Base-by-base conservation (phyloP, 2,113 vertebrate species). In the Puffinus mauretanicus region DNA sequence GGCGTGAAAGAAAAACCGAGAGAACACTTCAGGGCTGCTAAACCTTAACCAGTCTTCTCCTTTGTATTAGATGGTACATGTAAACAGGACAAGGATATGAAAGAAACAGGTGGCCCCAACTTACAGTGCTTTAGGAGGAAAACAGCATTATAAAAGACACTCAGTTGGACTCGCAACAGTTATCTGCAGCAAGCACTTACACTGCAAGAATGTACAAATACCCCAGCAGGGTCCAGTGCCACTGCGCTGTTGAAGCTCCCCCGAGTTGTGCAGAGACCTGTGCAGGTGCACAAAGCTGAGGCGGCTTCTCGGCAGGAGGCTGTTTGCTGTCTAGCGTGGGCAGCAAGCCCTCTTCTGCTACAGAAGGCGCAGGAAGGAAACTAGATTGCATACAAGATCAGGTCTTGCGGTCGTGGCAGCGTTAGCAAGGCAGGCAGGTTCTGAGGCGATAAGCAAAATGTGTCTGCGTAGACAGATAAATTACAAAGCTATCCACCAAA, bases 361-460 rank as follows among this genome's bases (percentile, higher is more conserved):
- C 38, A 9, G 61, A 62, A 19, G 44, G 24, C 7, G 1, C 57
- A 46, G 92, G 96, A 67, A 94, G 94, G 93, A 91, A 93, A 44
- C 29, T 2, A 61, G 75, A 40, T 10, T 25, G 49, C 40, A 2
- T 34, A 58, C 40, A 4, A 69, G 84, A 84, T 80, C n/a, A 10
- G 13, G 16, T 3, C 75, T 49, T 65, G 93, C 2, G 78, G 86
- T 47, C 0, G 0, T 2, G 36, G 61, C 1, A 2, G 36, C 2
- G 0, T 24, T 34, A 29, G 44, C 46, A 11, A 36, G 42, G 61
- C 61, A 55, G 80, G 57, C 72, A 52, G 49, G 16, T 34, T 67
- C 93, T 62, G 70, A 2, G 3, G 26, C 1, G 22, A 90, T 70
- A 72, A 90, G 36, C 52, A 71, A 55, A 76, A 67, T 4, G 29